Percentiles rank a stretch among this genome's conserved stretches.
Evolutionary conservation across 2,113 vertebrate genomes (phyloP).

Genomic region (Struthio camelus): DNA sequence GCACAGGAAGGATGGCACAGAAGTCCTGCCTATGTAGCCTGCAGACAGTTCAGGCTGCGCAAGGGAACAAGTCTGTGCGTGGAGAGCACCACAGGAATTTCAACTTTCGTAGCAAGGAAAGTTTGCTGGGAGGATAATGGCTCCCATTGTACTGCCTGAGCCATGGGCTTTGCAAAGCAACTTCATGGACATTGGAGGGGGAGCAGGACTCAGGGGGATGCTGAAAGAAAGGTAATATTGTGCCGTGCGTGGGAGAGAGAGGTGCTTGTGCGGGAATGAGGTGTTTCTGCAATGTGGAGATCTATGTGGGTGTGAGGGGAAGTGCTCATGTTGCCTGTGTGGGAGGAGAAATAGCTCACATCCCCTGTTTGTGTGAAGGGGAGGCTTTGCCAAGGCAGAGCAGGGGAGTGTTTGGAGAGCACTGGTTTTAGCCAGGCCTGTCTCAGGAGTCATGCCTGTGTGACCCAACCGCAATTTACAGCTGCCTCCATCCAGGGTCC

Average conservation of each 20-base stretch:
- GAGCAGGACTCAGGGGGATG: background rate
- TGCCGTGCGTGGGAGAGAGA: accelerated
- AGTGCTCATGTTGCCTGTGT: accelerated
- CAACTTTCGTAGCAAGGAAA: background rate
- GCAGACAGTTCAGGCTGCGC: background rate
- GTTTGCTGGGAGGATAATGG: background rate
- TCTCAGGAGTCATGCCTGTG: no score
- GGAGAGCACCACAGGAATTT: accelerated
- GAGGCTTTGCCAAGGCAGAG: background rate
- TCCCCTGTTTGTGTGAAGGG: background rate
- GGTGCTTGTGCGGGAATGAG: accelerated
- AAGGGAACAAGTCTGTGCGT: accelerated
- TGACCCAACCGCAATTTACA: no score
- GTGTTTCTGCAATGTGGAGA: accelerated
- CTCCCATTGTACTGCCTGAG: background rate
- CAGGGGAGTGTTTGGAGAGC: no score
- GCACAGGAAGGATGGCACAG: background rate
- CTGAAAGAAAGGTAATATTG: accelerated
- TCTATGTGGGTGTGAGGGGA: background rate
- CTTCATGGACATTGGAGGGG: accelerated
- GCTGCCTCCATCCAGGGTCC: no score
- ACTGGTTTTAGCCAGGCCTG: no score
- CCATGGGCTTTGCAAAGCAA: background rate
- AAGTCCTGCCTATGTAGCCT: background rate
- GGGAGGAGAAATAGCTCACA: background rate